These are phyloP conservation scores for Anomalospiza imberbis DNA, from an alignment of 2,797 vertebrate genomes.

Conservation along the genomic window DNA sequence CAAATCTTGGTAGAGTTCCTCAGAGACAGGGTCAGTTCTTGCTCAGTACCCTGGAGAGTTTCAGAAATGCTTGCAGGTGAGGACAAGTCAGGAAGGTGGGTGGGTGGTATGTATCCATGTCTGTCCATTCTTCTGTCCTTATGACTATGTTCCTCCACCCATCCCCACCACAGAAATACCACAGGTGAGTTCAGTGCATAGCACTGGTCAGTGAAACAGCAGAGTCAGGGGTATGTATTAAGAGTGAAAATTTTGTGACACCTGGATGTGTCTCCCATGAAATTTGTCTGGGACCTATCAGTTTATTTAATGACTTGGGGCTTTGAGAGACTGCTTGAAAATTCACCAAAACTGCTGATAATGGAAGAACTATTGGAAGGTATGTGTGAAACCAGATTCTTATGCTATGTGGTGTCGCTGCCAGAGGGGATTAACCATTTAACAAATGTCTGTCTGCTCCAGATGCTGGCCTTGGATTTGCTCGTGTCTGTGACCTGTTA, in stretches of 20 bases:
- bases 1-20: slow-evolving; percentile 46
- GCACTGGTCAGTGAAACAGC: background rate
- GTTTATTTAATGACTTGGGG: background rate
- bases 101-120: background rate
- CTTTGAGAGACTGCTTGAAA: background rate
- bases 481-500: background rate
- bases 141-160: background rate
- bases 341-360: background rate
- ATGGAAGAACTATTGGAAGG: background rate
- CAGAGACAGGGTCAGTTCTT: slow-evolving; percentile 77
- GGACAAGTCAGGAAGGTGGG: background rate
- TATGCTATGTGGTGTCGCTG: background rate
- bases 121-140: background rate
- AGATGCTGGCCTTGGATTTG: background rate
- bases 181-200: background rate
- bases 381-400: background rate
- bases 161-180: background rate
- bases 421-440: background rate
- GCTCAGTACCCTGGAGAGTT: slow-evolving; percentile 80
- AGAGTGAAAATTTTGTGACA: background rate
- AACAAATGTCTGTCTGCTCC: background rate
- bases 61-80: slow-evolving; percentile 90
- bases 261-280: background rate
- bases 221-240: background rate
- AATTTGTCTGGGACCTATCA: background rate